Percentiles rank a stretch among this genome's conserved stretches.
Evolutionary conservation across 2,797 vertebrate genomes (phyloP).

Genomic region (Protonibea diacanthus): DNA sequence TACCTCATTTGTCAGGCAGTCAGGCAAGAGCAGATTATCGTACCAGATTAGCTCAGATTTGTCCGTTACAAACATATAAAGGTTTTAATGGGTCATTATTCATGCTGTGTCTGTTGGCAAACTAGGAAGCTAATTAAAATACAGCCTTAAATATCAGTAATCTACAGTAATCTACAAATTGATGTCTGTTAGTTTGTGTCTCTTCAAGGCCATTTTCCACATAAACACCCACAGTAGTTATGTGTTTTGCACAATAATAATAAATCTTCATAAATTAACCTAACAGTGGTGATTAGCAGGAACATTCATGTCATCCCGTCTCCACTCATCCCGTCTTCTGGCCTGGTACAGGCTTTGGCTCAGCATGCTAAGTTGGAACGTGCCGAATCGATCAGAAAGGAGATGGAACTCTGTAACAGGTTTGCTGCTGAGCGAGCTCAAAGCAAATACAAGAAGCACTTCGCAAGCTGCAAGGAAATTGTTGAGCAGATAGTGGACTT

Average conservation of each 20-base stretch:
- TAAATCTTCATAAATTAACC: conserved; percentile 12
- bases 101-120: neutral
- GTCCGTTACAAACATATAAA: neutral
- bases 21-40: neutral
- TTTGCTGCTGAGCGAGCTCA: conserved; percentile 86
- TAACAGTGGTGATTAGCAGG: conserved; percentile 13
- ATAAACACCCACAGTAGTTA: neutral
- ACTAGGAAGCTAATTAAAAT: conserved; percentile 1
- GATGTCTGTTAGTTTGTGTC: conserved; percentile 1
- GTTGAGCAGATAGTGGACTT: conserved; percentile 91
- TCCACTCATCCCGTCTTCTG: conserved; percentile 49
- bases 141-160: conserved; percentile 4
- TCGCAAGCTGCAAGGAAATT: conserved; percentile 86
- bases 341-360: conserved; percentile 84
- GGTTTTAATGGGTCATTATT: conserved; percentile 14
- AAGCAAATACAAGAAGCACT: conserved; percentile 87
- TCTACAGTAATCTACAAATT: neutral
- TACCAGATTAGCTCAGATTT: neutral
- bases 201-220: neutral
- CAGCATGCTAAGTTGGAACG: conserved; percentile 87
- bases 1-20: neutral
- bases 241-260: conserved; percentile 43
- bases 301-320: conserved; percentile 24
- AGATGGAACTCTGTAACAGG: conserved; percentile 84
- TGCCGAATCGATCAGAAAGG: conserved; percentile 85